These are phyloP conservation scores for Oxyruncus cristatus DNA, from an alignment of 2,113 vertebrate species.

Conservation along the genomic window DNA sequence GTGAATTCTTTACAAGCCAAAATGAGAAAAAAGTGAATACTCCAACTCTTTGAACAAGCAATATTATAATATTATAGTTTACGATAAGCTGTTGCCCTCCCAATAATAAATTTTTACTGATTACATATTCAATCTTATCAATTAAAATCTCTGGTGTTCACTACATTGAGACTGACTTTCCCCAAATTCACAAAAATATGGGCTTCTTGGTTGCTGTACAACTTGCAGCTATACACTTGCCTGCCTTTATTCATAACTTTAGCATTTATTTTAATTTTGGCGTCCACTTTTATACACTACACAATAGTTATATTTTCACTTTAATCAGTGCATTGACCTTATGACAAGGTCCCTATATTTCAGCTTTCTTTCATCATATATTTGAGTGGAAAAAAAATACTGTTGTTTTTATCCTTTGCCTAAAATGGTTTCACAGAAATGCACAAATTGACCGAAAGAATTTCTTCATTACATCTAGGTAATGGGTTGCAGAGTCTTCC, in stretches of 20 bases:
- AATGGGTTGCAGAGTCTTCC: not conserved
- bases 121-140: not conserved
- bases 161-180: not conserved
- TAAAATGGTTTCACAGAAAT: not conserved
- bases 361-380: not conserved
- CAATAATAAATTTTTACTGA: not conserved
- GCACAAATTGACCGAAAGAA: not conserved
- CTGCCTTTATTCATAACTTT: not conserved
- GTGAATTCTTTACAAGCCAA: not conserved
- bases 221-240: not conserved
- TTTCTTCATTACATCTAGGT: not conserved
- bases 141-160: not conserved
- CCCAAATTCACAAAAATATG: not conserved
- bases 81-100: not conserved
- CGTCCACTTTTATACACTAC: not conserved
- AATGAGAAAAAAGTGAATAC: not conserved
- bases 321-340: not conserved
- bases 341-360: not conserved
- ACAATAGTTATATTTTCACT: not conserved
- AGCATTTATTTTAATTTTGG: not conserved
- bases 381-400: not conserved
- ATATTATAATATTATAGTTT: not conserved
- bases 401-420: not conserved
- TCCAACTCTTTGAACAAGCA: not conserved
- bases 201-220: not conserved